Base-by-base conservation (phyloP, 2,113 vertebrate species). In the Illadopsis cleaveri region DNA sequence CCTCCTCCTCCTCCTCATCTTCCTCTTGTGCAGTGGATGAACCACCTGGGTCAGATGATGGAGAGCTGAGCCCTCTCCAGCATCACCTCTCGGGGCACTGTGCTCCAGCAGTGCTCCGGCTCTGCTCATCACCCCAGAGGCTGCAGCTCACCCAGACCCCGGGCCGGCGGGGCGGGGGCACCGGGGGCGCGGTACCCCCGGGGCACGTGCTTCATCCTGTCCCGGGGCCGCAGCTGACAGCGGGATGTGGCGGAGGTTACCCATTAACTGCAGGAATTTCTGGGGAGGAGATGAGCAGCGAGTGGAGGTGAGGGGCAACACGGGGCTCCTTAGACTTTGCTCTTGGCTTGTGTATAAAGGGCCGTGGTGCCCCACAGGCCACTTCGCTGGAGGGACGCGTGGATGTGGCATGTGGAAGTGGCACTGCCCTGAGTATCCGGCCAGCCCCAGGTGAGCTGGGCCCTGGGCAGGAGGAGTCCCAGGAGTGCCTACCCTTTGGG, bases 221-320 rank as follows among this genome's bases (percentile, higher is more conserved):
- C 61, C 53, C 6, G 0, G 71, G 51, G 66, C 82, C 1, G 4
- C 8, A 0, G 84, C 87, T 71, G 93, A 75, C 2, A 25, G 30
- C 0, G 42, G 85, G 92, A 88, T 80, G 79, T 35, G 2, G 8
- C 1, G 8, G 92, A 89, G 94, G 96, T 98, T 98, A 98, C 98
- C 93, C 96, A 98, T 98, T 98, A 98, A 98, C 98, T 91, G 79
- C 66, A 98, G 94, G 97, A 97, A 97, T 98, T 97, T 98, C 72
- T 50, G 76, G 68, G 73, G 92, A 82, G 94, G 92, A 97, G 95
- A 95, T 96, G 91, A 97, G 96, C 86, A 8, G 70, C 3, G 8
- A 95, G 96, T 21, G 5, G 84, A 90, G 93, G 53, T 19, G 94
- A 93, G 91, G 93, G 94, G 89, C 82, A 68, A 86, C 33, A 6